phyloP scores from a whole-genome alignment of 2,113 vertebrate genomes.

The Scartelaos histophorus region DNA sequence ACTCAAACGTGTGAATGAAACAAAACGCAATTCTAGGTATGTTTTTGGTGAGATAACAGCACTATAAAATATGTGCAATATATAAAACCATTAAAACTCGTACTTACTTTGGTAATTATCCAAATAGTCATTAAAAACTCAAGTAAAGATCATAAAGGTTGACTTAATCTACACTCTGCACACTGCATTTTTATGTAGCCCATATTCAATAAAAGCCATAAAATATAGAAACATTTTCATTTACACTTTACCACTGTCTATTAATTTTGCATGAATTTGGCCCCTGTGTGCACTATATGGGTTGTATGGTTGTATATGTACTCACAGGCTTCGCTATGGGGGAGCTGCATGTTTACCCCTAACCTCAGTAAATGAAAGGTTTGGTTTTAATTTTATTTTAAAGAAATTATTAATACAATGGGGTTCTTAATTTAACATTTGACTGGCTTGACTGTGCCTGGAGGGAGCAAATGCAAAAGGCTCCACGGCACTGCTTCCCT shows the following conservation, averaged over 20 bases:
- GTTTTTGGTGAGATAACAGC: too few relatives aligned
- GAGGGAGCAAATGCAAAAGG: constrained; percentile 51
- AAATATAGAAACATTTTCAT: not conserved
- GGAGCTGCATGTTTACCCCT: not conserved
- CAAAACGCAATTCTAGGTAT: too few relatives aligned
- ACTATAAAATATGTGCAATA: too few relatives aligned
- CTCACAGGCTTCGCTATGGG: not conserved
- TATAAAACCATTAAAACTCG: too few relatives aligned
- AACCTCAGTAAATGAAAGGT: not conserved
- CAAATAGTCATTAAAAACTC: too few relatives aligned
- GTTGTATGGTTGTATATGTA: not conserved
- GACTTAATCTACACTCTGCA: not conserved
- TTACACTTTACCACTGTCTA: not conserved
- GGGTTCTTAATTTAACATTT: constrained; percentile 62
- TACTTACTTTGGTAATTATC: too few relatives aligned
- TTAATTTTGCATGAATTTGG: not conserved
- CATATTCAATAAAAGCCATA: not conserved
- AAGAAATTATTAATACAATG: constrained; percentile 15
- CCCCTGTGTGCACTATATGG: not conserved
- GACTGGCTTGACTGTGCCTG: constrained; percentile 52
- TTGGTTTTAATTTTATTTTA: constrained; percentile 22
- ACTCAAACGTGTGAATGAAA: too few relatives aligned
- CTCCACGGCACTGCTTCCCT: constrained; percentile 29
- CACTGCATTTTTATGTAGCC: not conserved
- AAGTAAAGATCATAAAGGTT: too few relatives aligned